Evolutionary conservation across 2,888 invertebrate species (phyloP), one percentile per base, ranked within the genome.

Genomic region (Epinotia demarniana): DNA sequence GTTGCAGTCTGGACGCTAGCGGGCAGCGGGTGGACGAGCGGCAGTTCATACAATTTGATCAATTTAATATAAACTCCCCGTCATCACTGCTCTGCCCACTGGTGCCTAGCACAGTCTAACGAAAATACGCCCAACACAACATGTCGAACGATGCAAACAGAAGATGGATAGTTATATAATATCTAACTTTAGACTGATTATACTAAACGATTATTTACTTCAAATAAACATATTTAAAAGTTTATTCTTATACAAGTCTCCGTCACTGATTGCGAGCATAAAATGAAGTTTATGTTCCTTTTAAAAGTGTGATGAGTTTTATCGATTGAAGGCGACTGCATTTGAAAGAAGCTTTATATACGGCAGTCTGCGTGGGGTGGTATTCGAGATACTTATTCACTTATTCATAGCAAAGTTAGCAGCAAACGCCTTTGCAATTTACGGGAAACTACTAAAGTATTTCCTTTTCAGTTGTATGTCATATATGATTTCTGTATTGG

Each of bases 261-360:
- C 16, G 23, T 9, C 16, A 16, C 33, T 61, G 61, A 61, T 27
- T 61, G 61, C 23, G 8, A n/a, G n/a, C 33, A 61, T 33, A 13
- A 61, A 61, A 33, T 61, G 33, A 60, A 60, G 60, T 60, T 5
- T 27, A 33, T 33, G n/a, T 61, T 61, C 61, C 33, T 61, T 61
- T 61, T 16, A 8, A 13, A 63, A 63, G 43, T 43, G 63, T 43
- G 43, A 63, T 43, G 63, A 43, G 39, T 63, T 66, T 27, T 53
- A 66, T 53, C 66, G 66, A 66, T 66, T 53, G 5, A 33, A 23
- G 12, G 19, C 33, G 18, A 8, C 33, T 68, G 58, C 57, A 58
- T 68, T 68, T 39, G n/a, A 58, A 68, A 43, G 57, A 16, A 27
- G 66, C 66, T 49, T 33, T 55, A 33, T 67, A 46, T 53, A 67